Evolutionary conservation across 2,113 vertebrate genomes (phyloP).

Genomic region (Symphodus melops): DNA sequence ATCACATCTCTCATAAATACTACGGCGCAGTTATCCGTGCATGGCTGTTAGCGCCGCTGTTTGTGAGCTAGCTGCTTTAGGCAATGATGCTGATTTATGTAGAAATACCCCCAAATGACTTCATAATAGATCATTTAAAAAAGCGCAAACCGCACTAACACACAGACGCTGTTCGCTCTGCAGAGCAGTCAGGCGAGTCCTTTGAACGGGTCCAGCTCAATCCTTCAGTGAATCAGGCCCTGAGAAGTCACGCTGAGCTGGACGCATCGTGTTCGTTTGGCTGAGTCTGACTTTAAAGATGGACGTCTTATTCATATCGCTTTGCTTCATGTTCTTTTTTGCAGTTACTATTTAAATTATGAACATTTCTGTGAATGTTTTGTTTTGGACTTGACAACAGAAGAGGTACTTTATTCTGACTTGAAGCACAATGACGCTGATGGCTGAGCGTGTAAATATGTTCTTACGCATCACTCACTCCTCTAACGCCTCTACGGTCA

Average conservation of each 20-base stretch:
- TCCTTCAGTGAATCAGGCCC: neutral
- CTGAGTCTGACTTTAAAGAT: slow-evolving; percentile 24
- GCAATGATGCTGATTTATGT: too few species aligned
- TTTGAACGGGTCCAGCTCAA: too few species aligned
- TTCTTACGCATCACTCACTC: slow-evolving; percentile 27
- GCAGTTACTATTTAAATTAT: slow-evolving; percentile 42
- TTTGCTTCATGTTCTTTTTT: slow-evolving; percentile 33
- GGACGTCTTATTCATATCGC: neutral
- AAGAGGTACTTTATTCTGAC: slow-evolving; percentile 13
- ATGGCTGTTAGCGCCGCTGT: too few species aligned
- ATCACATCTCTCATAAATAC: too few species aligned
- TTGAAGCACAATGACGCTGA: slow-evolving; percentile 39
- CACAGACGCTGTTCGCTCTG: too few species aligned
- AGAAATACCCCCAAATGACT: too few species aligned
- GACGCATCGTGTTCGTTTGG: slow-evolving; percentile 24
- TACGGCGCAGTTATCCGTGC: too few species aligned
- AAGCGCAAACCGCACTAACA: too few species aligned
- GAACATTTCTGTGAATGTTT: slow-evolving; percentile 40
- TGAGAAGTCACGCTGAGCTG: slow-evolving; percentile 26
- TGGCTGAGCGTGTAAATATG: slow-evolving; percentile 16
- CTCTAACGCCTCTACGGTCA: slow-evolving; percentile 23
- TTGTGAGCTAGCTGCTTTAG: too few species aligned
- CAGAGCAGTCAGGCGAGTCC: too few species aligned
- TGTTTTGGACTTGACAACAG: slow-evolving; percentile 14
- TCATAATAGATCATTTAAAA: too few species aligned